These are phyloP conservation scores for Calameuta filiformis DNA, from an alignment of 2,888 invertebrate genomes.

Conservation along the genomic window DNA sequence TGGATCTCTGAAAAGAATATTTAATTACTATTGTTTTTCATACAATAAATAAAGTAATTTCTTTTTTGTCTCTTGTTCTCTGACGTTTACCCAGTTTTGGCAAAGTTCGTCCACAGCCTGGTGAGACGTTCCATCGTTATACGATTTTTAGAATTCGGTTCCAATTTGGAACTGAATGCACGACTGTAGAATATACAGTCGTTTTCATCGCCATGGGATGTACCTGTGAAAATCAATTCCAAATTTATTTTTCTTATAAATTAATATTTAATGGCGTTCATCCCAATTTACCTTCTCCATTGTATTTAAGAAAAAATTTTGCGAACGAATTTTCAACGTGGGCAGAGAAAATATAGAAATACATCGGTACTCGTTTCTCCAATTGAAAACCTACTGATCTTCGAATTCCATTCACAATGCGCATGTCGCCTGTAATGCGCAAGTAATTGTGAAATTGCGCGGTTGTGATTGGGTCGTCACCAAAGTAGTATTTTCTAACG, in stretches of 20 bases:
- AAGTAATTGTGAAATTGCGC: background rate
- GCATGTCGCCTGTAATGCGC: conserved; percentile 4
- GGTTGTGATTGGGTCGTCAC: background rate
- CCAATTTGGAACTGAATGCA: background rate
- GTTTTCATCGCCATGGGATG: conserved; percentile 7
- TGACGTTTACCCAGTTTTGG: conserved; percentile 13
- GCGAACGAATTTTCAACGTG: background rate
- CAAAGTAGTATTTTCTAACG: background rate
- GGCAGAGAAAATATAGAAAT: conserved; percentile 3
- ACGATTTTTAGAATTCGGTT: conserved; percentile 1
- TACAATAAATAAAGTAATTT: background rate
- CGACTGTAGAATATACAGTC: conserved; percentile 1
- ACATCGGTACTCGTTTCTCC: background rate
- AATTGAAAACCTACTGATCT: background rate
- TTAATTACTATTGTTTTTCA: background rate
- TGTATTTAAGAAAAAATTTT: background rate
- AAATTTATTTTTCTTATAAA: background rate
- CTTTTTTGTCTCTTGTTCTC: background rate
- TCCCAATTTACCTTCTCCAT: background rate
- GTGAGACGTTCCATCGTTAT: background rate
- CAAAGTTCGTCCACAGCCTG: conserved; percentile 15
- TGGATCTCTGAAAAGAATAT: conserved; percentile 4
- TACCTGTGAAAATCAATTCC: background rate
- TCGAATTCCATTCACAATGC: background rate
- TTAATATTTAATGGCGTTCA: background rate